Evolutionary conservation across 2,797 vertebrate genomes (phyloP), one percentile per base, ranked within the genome.

Genomic region (Rhynchotus rufescens): DNA sequence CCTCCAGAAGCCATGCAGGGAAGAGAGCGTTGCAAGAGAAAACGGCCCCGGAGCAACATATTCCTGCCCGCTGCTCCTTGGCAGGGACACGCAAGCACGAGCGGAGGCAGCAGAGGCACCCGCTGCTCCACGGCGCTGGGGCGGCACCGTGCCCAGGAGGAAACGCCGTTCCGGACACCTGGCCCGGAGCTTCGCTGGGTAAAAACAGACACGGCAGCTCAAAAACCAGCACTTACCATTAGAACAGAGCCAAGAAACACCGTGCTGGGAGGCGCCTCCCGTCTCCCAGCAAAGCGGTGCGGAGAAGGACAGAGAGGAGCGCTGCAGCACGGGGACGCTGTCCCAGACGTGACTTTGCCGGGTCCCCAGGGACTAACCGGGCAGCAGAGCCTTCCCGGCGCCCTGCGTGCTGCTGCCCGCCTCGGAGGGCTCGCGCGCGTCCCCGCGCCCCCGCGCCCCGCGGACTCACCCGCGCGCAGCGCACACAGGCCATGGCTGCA

Each of bases 1-100:
- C 68, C 65, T 90, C 81, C 65, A 2, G 71, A 74, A 95, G 93
- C 93, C 94, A 86, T 95, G 93, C 89, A 65, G 83, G 87, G 68
- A 51, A 30, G 68, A 57, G 89, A 89, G 89, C 89, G 44, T 2
- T 9, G 78, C 30, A 81, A 86, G 80, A 61, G 10, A 49, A 84
- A 56, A 89, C 40, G 5, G 65, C 84, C 80, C 83, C 75, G 73
- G 57, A 91, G 92, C 81, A 6, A 25, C 14, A 0, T 0, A 30
- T 47, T 69, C 38, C 62, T 90, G 84, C 81, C 92, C 87, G 73
- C 59, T 21, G 68, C 38, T 57, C 66, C 40, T 40, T 40, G 40
- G 40, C 40, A 40, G 40, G 40, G 40, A 40, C 13, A 40, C 40
- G 40, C 40, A 40, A 40, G 40, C 40, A 8, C 40, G 40, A 40